These are phyloP conservation scores for Steatocranus sp. DNA, from an alignment of 2,797 vertebrate species.

Conservation along the genomic window DNA sequence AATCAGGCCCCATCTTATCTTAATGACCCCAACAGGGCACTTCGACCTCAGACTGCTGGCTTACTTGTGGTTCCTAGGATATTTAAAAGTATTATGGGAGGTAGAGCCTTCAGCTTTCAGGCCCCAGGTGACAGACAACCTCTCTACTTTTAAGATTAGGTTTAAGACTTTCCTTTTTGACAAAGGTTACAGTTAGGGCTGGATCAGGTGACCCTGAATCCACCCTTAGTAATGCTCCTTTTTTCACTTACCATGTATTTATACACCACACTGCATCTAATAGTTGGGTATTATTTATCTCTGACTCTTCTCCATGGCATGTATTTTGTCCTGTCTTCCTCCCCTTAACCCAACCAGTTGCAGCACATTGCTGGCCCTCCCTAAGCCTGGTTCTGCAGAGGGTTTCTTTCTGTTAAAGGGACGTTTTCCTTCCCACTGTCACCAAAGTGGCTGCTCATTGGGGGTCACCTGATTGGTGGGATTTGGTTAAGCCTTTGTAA, in stretches of 20 bases:
- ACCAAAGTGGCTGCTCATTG: not conserved
- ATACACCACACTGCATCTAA: not conserved
- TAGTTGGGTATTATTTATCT: not conserved
- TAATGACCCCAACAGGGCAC: not conserved
- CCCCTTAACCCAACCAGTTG: not conserved
- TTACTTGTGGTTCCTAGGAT: not conserved
- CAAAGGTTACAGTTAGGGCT: not conserved
- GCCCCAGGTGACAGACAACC: not conserved
- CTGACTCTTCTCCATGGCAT: not conserved
- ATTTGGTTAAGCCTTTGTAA: not conserved
- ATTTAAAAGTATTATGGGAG: not conserved
- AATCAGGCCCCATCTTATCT: not conserved
- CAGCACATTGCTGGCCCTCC: not conserved
- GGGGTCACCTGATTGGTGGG: not conserved
- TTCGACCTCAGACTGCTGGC: accelerated
- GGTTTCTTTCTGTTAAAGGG: not conserved
- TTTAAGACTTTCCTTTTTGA: not conserved
- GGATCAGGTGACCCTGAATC: not conserved
- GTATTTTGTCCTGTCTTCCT: not conserved
- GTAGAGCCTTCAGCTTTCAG: not conserved
- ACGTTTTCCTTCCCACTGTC: not conserved
- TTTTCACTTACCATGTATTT: not conserved
- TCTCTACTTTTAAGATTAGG: not conserved
- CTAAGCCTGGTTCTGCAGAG: not conserved
- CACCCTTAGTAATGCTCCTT: not conserved